Percentiles rank a stretch among this genome's conserved stretches.
These are phyloP conservation scores for Loripinus fragilis DNA, from an alignment of 2,888 invertebrate genomes.

Conservation along the genomic window DNA sequence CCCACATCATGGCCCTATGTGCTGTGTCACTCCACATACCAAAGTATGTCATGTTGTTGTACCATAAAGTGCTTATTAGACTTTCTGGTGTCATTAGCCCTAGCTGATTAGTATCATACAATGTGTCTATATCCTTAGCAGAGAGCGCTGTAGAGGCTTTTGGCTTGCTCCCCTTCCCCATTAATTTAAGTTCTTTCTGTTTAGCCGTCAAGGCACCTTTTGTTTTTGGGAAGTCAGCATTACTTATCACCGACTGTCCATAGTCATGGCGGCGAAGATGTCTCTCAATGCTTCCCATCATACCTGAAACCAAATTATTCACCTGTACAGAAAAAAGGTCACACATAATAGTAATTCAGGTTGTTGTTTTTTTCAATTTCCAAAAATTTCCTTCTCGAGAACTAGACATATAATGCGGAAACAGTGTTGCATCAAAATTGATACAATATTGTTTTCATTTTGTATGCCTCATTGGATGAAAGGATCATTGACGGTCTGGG, in stretches of 20 bases:
- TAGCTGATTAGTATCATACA: slow-evolving; percentile 33
- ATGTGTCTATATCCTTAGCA: slow-evolving; percentile 24
- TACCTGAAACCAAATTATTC: too few relatives aligned
- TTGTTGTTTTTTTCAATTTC: too few relatives aligned
- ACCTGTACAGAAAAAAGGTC: too few relatives aligned
- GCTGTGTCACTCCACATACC: slow-evolving; percentile 29
- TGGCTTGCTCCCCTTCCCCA: slow-evolving; percentile 36
- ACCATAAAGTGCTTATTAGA: slow-evolving; percentile 41
- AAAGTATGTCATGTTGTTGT: slow-evolving; percentile 42
- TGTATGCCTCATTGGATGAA: too few relatives aligned
- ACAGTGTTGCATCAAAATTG: too few relatives aligned
- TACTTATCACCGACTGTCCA: neutral
- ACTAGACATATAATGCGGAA: too few relatives aligned
- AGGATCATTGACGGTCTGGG: too few relatives aligned
- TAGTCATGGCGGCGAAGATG: neutral
- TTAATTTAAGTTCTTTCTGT: neutral
- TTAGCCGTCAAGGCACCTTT: neutral
- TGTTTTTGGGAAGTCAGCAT: neutral
- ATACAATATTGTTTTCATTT: too few relatives aligned
- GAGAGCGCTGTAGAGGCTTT: slow-evolving; percentile 21
- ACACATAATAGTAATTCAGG: too few relatives aligned
- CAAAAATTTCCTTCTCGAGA: too few relatives aligned
- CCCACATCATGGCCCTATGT: slow-evolving; percentile 46
- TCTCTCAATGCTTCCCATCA: neutral
- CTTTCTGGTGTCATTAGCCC: slow-evolving; percentile 33